Percentiles rank a stretch among this genome's conserved stretches.
Evolutionary conservation across 2,113 vertebrate species (phyloP).

Genomic region (Callospermophilus lateralis): DNA sequence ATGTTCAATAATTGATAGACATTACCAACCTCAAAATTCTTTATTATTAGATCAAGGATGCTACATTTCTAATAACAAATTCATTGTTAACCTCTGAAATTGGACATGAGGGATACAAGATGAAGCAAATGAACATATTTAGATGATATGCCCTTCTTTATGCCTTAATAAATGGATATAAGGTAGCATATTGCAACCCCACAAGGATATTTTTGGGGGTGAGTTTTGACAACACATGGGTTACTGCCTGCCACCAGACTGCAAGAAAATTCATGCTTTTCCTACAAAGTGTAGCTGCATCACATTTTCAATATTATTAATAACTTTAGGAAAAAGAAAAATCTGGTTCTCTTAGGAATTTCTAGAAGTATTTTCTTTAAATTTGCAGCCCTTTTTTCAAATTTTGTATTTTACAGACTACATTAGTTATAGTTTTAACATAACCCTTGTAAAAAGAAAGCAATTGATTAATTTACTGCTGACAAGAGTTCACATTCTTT

Average conservation of each 20-base stretch:
- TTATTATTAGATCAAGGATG: not conserved
- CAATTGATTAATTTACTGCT: constrained; percentile 79
- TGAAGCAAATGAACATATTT: constrained; percentile 8
- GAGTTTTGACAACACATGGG: not conserved
- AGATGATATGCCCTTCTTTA: not conserved
- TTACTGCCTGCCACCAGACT: constrained; percentile 2
- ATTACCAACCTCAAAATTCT: not conserved
- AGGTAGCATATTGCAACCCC: not conserved
- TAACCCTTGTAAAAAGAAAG: constrained; percentile 31
- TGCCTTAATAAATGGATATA: not conserved
- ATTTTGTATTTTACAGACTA: constrained; percentile 51
- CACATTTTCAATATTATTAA: constrained; percentile 17
- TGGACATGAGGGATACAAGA: not conserved
- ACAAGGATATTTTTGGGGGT: not conserved
- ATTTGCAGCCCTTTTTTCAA: not conserved
- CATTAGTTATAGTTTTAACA: constrained; percentile 44
- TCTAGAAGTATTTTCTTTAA: constrained; percentile 35
- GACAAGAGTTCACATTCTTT: constrained; percentile 75
- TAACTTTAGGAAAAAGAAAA: constrained; percentile 11
- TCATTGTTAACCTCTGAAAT: not conserved
- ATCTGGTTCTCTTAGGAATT: constrained; percentile 15
- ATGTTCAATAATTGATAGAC: not conserved
- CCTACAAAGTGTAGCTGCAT: not conserved
- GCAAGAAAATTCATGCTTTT: not conserved
- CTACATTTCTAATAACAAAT: not conserved